phyloP scores from a whole-genome alignment of 64 coral and sea anemone species.

The Pocillopora verrucosa region DNA sequence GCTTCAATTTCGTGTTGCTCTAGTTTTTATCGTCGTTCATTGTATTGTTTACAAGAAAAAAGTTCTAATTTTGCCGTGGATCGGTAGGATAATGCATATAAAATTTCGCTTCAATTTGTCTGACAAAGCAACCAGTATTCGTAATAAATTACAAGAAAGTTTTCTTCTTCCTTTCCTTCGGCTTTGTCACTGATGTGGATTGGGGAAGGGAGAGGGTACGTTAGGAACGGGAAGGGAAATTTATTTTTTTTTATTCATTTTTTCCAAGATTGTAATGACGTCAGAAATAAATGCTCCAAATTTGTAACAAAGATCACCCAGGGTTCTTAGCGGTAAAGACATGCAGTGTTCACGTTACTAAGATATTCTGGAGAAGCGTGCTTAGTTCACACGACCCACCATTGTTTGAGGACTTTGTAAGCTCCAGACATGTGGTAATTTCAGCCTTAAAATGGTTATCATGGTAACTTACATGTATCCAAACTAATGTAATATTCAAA shows the following conservation, averaged over 20 bases:
- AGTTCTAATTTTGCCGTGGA: no score
- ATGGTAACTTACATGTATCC: background rate
- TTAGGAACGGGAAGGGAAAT: no score
- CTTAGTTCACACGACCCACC: background rate
- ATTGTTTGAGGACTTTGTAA: background rate
- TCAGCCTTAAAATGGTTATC: background rate
- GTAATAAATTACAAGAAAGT: no score
- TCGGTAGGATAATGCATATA: no score
- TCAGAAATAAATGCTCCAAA: background rate
- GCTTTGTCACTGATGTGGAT: no score
- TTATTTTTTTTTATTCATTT: background rate
- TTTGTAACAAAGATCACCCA: background rate
- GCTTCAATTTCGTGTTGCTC: background rate
- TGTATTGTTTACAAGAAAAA: background rate
- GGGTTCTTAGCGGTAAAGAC: background rate
- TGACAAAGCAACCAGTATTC: no score
- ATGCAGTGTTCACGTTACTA: background rate
- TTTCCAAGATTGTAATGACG: background rate
- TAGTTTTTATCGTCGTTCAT: background rate
- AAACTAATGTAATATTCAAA: background rate
- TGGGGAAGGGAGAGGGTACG: no score
- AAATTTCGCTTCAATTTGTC: no score
- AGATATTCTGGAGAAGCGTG: background rate
- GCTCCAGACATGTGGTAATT: background rate
- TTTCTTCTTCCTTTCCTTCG: no score